Evolutionary conservation across 2,888 invertebrate species (phyloP).

Genomic region (Ferrisia virgata): DNA sequence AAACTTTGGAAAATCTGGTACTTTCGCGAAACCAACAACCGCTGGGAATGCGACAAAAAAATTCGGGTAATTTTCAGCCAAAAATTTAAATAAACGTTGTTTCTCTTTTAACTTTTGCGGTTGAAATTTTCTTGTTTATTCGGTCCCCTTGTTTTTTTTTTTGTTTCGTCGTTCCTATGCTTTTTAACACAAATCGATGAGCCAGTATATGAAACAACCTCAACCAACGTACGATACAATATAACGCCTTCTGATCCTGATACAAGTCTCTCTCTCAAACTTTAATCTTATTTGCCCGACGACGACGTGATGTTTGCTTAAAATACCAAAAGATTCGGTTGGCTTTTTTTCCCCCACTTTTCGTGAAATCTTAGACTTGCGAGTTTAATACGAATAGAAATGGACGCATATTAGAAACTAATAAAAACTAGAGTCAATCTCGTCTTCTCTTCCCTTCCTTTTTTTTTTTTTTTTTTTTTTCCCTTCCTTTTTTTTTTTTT

Average conservation of each 20-base stretch:
- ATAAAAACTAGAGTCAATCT: not conserved
- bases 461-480: not conserved
- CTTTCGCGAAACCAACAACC: not conserved
- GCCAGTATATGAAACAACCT: too few relatives aligned
- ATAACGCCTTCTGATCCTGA: not conserved
- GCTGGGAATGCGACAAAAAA: not conserved
- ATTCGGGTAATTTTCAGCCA: not conserved
- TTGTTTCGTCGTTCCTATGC: not conserved
- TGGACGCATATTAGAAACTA: not conserved
- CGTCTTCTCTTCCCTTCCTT: not conserved
- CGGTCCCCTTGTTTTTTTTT: not conserved
- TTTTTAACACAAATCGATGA: too few relatives aligned
- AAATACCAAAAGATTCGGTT: not conserved
- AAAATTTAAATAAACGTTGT: slow-evolving; percentile 2
- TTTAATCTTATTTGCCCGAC: not conserved
- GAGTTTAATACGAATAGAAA: too few relatives aligned
- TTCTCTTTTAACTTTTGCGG: not conserved
- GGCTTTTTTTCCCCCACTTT: not conserved
- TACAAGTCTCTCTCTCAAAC: not conserved
- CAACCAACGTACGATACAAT: not conserved
- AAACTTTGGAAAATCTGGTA: not conserved
- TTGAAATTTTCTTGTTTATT: not conserved
- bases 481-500: not conserved
- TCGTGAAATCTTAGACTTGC: not conserved
- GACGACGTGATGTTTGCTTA: not conserved